Conservation (phyloP, 1,140 invertebrate species). For the Drosophila sp. region DNA sequence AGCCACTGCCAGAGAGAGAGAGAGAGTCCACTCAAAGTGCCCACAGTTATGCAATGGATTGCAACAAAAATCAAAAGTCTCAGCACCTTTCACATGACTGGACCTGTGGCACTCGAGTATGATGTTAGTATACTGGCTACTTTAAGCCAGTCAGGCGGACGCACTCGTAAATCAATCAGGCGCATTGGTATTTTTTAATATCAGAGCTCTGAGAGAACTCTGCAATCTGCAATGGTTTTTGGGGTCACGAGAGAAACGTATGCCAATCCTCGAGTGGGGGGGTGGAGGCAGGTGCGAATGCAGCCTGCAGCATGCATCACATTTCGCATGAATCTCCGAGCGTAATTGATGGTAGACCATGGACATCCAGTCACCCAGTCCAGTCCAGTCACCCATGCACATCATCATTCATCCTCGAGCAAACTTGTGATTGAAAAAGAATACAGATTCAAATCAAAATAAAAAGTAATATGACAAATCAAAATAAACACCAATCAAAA, state of each 20-base stretch:
- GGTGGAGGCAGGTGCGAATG: background rate
- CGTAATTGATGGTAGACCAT: constrained; percentile 6
- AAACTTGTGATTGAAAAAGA: background rate
- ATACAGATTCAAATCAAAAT: background rate
- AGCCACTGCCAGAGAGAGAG: background rate
- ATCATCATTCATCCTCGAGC: constrained; percentile 1
- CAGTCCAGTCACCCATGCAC: background rate
- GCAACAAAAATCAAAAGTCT: constrained; percentile 12
- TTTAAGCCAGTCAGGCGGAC: constrained; percentile 41
- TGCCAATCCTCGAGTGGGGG: background rate
- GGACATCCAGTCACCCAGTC: background rate
- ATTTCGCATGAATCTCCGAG: background rate
- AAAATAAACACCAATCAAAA: constrained; percentile 64
- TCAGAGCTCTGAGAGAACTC: constrained; percentile 18
- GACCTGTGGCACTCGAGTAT: background rate
- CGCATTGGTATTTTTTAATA: constrained; percentile 70
- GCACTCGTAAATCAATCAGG: constrained; percentile 71
- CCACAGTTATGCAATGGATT: constrained; percentile 26
- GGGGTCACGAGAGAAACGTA: constrained; percentile 8
- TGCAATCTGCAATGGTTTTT: constrained; percentile 8
- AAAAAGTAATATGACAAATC: constrained; percentile 16
- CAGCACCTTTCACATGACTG: constrained; percentile 22
- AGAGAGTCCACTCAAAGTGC: background rate
- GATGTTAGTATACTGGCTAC: constrained; percentile 22
- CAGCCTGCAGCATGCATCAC: background rate